Conservation (phyloP, 2,797 vertebrate genomes). For the Galagoides demidoff region DNA sequence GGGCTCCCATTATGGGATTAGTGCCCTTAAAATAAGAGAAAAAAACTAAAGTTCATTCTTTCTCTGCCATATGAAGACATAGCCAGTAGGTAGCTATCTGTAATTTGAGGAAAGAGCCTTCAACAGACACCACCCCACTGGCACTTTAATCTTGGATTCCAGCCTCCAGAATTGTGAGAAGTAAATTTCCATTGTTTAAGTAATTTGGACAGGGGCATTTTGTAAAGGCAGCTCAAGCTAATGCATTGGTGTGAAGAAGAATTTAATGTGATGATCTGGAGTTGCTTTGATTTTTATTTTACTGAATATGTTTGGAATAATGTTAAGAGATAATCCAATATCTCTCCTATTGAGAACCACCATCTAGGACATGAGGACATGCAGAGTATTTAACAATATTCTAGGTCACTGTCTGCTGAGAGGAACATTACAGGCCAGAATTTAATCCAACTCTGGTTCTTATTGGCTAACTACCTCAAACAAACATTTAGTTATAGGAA, state of each 20-base stretch:
- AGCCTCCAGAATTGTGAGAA: not conserved
- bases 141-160: not conserved
- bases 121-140: not conserved
- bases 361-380: not conserved
- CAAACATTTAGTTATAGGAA: not conserved
- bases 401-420: not conserved
- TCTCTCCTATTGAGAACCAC: not conserved
- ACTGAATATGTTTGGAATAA: not conserved
- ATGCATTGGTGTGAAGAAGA: not conserved
- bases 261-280: not conserved
- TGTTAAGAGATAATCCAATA: constrained; percentile 10
- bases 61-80: not conserved
- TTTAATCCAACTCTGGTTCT: not conserved
- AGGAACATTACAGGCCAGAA: not conserved
- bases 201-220: not conserved
- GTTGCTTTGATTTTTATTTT: constrained; percentile 60
- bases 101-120: not conserved
- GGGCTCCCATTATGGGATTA: not conserved
- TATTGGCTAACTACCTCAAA: not conserved
- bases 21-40: not conserved
- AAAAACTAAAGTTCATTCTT: not conserved
- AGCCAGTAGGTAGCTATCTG: not conserved
- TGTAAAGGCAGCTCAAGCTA: not conserved
- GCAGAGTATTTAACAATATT: not conserved
- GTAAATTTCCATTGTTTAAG: not conserved